Percentiles rank a stretch among this genome's conserved stretches.
Conservation (phyloP, 2,888 invertebrate species). For the Anagyrus pseudococci region DNA sequence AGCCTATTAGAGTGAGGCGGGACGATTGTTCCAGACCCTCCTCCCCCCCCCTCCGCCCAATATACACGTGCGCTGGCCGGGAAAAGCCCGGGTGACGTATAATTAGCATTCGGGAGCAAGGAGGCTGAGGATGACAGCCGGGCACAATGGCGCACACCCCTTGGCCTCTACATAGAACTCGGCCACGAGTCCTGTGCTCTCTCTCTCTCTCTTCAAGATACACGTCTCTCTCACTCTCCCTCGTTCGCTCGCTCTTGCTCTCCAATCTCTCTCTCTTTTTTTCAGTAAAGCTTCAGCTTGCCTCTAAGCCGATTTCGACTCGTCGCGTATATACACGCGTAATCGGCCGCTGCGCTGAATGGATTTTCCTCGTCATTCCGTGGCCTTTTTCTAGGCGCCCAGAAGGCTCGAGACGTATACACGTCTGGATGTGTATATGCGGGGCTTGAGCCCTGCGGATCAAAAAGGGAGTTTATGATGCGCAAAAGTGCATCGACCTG, state of each 20-base stretch:
- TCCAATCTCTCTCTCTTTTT: constrained; percentile 28
- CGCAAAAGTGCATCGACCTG: constrained; percentile 16
- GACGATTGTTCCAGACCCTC: constrained; percentile 38
- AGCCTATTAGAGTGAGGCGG: constrained; percentile 36
- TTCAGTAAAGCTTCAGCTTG: constrained; percentile 34
- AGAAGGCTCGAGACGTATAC: no score
- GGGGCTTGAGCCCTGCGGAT: not conserved
- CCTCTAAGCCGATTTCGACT: constrained; percentile 52
- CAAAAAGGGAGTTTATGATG: not conserved
- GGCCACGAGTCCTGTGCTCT: constrained; percentile 38
- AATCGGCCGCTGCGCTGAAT: constrained; percentile 27
- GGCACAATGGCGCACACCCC: constrained; percentile 40
- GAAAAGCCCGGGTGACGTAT: constrained; percentile 44
- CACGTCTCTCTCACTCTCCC: not conserved
- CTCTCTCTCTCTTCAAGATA: not conserved
- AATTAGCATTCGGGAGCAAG: constrained; percentile 57
- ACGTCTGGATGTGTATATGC: no score
- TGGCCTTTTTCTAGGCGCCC: not conserved
- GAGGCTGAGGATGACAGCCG: constrained; percentile 58
- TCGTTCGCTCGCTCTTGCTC: no score
- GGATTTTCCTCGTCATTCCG: not conserved
- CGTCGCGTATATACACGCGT: constrained; percentile 34
- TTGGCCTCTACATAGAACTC: constrained; percentile 49
- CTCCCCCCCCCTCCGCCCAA: constrained; percentile 27
- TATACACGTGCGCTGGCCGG: constrained; percentile 11